These are phyloP conservation scores for Sebastes fasciatus DNA, from an alignment of 2,113 vertebrate species.

Conservation along the genomic window DNA sequence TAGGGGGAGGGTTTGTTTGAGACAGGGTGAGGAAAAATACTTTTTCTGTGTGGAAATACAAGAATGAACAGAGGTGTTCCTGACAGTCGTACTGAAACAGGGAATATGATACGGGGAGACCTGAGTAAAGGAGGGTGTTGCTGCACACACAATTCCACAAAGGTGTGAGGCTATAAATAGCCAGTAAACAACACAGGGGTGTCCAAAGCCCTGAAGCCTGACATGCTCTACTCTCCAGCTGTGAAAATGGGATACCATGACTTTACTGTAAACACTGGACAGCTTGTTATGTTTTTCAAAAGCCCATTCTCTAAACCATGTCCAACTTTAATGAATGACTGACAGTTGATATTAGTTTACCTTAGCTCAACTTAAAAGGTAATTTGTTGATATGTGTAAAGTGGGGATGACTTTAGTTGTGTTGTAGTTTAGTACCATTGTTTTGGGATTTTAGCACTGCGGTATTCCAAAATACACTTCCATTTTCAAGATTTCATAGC, in stretches of 20 bases:
- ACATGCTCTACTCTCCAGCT: constrained; percentile 43
- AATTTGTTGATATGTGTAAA: background rate
- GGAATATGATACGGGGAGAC: constrained; percentile 46
- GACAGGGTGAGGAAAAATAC: constrained; percentile 22
- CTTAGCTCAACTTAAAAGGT: background rate
- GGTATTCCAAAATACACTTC: constrained; percentile 2
- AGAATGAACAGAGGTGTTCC: constrained; percentile 32
- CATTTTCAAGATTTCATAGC: background rate
- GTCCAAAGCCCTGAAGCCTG: constrained; percentile 31
- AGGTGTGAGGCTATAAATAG: constrained; percentile 78
- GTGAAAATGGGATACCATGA: constrained; percentile 44
- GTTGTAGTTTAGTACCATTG: background rate
- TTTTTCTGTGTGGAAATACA: constrained; percentile 25
- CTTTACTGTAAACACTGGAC: constrained; percentile 34
- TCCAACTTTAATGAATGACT: background rate
- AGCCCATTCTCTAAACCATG: background rate
- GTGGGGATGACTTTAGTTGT: background rate
- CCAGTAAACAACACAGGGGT: constrained; percentile 64
- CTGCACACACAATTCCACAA: constrained; percentile 41
- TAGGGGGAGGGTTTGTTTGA: constrained; percentile 53
- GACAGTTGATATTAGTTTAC: background rate
- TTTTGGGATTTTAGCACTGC: background rate
- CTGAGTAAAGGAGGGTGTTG: constrained; percentile 27
- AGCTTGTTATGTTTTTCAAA: background rate
- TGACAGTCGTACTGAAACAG: constrained; percentile 24